A percentile compares a stretch with the other conserved stretches of the same genome.
Conservation (phyloP, 2,113 vertebrate genomes). For the Semnopithecus entellus region DNA sequence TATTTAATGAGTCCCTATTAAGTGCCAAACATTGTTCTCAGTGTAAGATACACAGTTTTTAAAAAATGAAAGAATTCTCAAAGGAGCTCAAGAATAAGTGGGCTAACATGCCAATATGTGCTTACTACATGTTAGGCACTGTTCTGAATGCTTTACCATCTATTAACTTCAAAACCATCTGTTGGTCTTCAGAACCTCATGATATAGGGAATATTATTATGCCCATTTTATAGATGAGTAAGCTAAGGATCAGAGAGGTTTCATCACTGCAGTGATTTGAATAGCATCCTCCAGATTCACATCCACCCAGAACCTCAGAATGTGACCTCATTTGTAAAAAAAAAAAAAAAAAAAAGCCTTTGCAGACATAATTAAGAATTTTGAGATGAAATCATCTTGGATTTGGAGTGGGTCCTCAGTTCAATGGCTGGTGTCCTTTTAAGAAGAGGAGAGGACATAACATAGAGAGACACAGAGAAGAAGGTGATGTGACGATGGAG, state of each 20-base stretch:
- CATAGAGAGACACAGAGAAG: background rate
- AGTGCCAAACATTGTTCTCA: conserved; percentile 1
- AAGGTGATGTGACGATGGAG: background rate
- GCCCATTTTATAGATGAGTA: background rate
- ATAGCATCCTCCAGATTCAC: background rate
- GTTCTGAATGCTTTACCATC: background rate
- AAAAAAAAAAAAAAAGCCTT: background rate
- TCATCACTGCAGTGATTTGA: background rate
- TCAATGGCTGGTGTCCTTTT: background rate
- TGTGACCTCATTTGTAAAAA: background rate
- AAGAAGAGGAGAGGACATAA: background rate
- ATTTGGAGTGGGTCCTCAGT: background rate
- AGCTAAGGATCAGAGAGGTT: background rate
- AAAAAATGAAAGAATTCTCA: background rate
- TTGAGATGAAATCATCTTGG: background rate
- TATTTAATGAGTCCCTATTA: conserved; percentile 7
- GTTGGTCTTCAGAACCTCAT: background rate
- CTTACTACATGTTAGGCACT: background rate
- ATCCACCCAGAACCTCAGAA: background rate
- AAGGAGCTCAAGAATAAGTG: background rate
- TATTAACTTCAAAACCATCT: background rate
- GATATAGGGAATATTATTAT: background rate
- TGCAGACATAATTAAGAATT: conserved; percentile 10
- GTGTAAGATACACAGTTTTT: background rate
- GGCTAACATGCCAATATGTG: background rate